Percentiles rank a stretch among this genome's conserved stretches.
phyloP scores from a whole-genome alignment of 1,140 invertebrate genomes.

The Sinonovacula constricta region DNA sequence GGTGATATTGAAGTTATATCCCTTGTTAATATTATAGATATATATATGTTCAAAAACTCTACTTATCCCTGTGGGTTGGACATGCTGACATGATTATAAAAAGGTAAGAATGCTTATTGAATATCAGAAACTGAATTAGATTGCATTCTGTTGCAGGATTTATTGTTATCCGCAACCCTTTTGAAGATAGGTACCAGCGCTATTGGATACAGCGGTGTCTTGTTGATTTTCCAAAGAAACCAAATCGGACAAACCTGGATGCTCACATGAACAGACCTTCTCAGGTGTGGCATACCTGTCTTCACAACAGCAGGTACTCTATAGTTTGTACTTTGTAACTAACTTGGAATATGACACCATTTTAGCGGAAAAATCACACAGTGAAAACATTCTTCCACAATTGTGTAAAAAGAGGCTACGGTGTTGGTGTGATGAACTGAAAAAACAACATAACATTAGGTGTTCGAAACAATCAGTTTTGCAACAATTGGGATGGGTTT shows the following conservation, averaged over 20 bases:
- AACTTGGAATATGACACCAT: too few relatives aligned
- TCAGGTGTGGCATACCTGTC: constrained; percentile 61
- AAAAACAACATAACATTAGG: too few relatives aligned
- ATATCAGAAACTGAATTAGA: neutral
- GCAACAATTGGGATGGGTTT: too few relatives aligned
- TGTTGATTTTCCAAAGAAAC: constrained; percentile 86
- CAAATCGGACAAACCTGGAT: constrained; percentile 90
- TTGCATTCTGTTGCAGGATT: constrained; percentile 82
- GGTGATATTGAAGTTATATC: too few relatives aligned
- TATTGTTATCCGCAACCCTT: constrained; percentile 90
- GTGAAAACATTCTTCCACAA: too few relatives aligned
- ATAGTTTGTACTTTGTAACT: too few relatives aligned
- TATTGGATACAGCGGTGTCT: constrained; percentile 91
- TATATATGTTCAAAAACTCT: neutral
- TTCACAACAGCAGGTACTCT: constrained; percentile 36
- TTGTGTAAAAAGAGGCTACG: too few relatives aligned
- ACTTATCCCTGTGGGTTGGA: too few relatives aligned
- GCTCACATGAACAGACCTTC: constrained; percentile 75
- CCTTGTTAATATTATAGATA: neutral
- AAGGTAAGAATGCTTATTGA: neutral
- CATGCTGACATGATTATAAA: neutral
- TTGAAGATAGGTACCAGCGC: constrained; percentile 86
- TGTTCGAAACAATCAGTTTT: too few relatives aligned
- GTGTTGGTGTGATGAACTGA: too few relatives aligned
- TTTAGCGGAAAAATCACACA: too few relatives aligned